phyloP scores from a whole-genome alignment of 2,888 invertebrate species.

The Himalopsyche tibetana region DNA sequence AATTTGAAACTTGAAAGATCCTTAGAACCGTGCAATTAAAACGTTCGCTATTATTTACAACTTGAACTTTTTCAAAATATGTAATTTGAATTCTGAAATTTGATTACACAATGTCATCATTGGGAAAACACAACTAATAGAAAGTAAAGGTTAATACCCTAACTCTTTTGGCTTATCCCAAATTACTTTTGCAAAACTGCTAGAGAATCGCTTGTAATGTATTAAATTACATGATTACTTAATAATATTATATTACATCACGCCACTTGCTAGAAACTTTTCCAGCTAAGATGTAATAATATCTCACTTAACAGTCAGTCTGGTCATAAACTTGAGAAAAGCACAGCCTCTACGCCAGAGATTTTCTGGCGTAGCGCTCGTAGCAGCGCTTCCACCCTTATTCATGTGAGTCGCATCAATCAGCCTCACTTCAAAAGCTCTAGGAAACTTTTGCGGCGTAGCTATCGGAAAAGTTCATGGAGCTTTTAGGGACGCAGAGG shows the following conservation, averaged over 20 bases:
- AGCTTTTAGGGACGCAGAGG: not conserved
- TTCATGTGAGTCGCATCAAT: slow-evolving; percentile 31
- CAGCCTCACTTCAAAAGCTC: slow-evolving; percentile 30
- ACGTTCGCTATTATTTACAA: too few relatives aligned
- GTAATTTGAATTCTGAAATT: too few relatives aligned
- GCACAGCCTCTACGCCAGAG: not conserved
- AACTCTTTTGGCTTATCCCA: too few relatives aligned
- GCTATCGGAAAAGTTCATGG: slow-evolving; percentile 18
- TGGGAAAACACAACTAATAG: too few relatives aligned
- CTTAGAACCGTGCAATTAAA: too few relatives aligned
- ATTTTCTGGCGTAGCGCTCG: not conserved
- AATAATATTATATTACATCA: not conserved
- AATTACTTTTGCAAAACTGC: too few relatives aligned
- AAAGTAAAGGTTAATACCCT: too few relatives aligned
- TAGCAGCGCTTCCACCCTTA: slow-evolving; percentile 2
- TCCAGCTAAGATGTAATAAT: not conserved
- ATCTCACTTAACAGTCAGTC: slow-evolving; percentile 5
- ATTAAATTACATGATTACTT: too few relatives aligned
- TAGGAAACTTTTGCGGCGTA: slow-evolving; percentile 2
- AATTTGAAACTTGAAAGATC: too few relatives aligned
- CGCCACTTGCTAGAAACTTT: not conserved
- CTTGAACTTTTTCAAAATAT: too few relatives aligned
- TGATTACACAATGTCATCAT: too few relatives aligned
- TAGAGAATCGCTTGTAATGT: too few relatives aligned
- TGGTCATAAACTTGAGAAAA: slow-evolving; percentile 1